Conservation (phyloP, 2,113 vertebrate species). For the Stomatorhinus ivindoensis region DNA sequence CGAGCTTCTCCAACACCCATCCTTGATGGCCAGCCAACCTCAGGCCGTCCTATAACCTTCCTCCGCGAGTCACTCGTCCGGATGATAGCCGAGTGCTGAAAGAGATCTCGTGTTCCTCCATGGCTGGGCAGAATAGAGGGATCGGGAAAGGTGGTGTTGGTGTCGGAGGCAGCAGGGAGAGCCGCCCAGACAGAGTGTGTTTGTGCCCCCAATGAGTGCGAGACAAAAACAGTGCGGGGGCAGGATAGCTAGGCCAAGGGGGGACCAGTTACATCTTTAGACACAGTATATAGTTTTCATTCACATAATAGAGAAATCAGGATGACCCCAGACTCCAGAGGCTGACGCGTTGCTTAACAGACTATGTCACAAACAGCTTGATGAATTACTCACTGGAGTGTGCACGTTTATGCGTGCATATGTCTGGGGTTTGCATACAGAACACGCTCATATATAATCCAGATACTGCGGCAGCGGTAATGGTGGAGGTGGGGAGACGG, state of each 20-base stretch:
- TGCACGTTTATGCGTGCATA: conserved; percentile 5
- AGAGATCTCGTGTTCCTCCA: conserved; percentile 40
- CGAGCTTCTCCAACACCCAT: not conserved
- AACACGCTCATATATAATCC: not conserved
- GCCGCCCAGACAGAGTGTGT: conserved; percentile 31
- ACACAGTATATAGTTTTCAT: conserved; percentile 61
- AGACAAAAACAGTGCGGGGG: conserved; percentile 40
- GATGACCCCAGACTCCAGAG: conserved; percentile 38
- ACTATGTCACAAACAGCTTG: conserved; percentile 48
- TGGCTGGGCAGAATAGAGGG: conserved; percentile 41
- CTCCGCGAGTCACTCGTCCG: conserved; percentile 39
- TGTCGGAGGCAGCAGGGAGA: conserved; percentile 31
- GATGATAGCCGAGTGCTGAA: conserved; percentile 26
- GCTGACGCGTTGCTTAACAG: conserved; percentile 35
- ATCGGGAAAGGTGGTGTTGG: conserved; percentile 46
- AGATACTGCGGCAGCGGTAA: not conserved
- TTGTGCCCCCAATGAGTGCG: conserved; percentile 44
- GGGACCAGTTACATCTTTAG: conserved; percentile 55
- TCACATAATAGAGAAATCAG: conserved; percentile 60
- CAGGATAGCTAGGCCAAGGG: not conserved
- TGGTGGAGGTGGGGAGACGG: not conserved
- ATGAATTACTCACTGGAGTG: conserved; percentile 14
- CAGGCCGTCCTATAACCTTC: not conserved
- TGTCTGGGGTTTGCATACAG: not conserved
- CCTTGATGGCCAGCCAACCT: not conserved